Evolutionary conservation across 2,888 invertebrate genomes (phyloP).

Genomic region (Drosophila mimetica): DNA sequence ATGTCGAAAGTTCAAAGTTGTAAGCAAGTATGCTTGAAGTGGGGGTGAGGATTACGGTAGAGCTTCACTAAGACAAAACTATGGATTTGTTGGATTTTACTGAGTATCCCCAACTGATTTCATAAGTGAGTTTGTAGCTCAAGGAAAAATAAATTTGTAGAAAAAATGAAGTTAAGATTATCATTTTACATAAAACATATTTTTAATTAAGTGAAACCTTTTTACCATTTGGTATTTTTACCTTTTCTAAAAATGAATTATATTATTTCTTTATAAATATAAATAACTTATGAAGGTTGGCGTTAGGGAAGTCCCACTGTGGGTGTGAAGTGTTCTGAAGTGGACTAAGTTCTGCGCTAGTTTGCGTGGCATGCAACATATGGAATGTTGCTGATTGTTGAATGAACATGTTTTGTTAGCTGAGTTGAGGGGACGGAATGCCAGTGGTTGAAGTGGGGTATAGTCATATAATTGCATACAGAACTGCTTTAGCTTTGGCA

Average conservation of each 20-base stretch:
- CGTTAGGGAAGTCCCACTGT: constrained; percentile 2
- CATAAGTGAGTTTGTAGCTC: neutral
- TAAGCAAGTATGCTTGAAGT: constrained; percentile 10
- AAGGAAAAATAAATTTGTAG: too few relatives aligned
- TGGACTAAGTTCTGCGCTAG: constrained; percentile 11
- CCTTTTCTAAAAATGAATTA: too few relatives aligned
- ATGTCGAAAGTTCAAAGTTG: constrained; percentile 66
- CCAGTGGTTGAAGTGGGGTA: constrained; percentile 2
- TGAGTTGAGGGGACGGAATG: neutral
- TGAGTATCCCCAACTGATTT: neutral
- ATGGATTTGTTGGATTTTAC: neutral
- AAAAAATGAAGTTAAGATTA: too few relatives aligned
- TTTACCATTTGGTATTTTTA: too few relatives aligned
- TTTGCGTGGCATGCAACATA: constrained; percentile 20
- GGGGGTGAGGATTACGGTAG: neutral
- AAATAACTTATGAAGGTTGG: neutral
- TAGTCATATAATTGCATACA: constrained; percentile 24
- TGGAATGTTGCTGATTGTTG: constrained; percentile 31
- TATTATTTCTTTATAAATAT: too few relatives aligned
- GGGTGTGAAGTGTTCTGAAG: constrained; percentile 15
- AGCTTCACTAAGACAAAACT: neutral
- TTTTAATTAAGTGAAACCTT: too few relatives aligned
- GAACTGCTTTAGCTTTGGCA: constrained; percentile 10
- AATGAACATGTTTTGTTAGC: constrained; percentile 36
- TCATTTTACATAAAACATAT: too few relatives aligned